Evolutionary conservation across 2,113 vertebrate species (phyloP).

Genomic region (Trochalopteron elliotii): DNA sequence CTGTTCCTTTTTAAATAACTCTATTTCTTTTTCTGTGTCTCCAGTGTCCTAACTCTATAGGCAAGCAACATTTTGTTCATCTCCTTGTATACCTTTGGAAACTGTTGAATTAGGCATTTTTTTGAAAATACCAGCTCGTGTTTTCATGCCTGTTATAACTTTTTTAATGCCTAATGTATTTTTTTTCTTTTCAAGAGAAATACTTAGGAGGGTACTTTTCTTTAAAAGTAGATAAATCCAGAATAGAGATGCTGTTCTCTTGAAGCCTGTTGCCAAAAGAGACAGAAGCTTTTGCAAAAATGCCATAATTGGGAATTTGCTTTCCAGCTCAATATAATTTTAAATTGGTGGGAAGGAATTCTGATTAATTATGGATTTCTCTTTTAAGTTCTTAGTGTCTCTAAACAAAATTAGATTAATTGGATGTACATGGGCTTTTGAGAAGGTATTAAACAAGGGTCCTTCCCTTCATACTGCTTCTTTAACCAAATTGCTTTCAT

Average conservation of each 20-base stretch:
- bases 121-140: background rate
- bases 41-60: background rate
- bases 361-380: background rate
- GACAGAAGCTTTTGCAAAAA: background rate
- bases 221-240: background rate
- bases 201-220: background rate
- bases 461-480: background rate
- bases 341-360: background rate
- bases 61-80: background rate
- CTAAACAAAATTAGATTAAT: background rate
- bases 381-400: background rate
- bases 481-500: background rate
- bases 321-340: background rate
- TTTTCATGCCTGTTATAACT: background rate
- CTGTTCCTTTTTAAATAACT: background rate
- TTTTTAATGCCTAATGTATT: background rate
- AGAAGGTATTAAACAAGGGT: background rate
- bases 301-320: background rate
- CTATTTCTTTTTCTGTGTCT: background rate
- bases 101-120: background rate
- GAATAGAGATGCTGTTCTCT: background rate
- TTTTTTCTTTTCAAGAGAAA: background rate
- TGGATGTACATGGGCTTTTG: background rate
- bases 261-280: background rate
- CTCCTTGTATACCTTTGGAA: background rate